phyloP scores from a whole-genome alignment of 2,888 invertebrate genomes.

The Ametastegia equiseti region DNA sequence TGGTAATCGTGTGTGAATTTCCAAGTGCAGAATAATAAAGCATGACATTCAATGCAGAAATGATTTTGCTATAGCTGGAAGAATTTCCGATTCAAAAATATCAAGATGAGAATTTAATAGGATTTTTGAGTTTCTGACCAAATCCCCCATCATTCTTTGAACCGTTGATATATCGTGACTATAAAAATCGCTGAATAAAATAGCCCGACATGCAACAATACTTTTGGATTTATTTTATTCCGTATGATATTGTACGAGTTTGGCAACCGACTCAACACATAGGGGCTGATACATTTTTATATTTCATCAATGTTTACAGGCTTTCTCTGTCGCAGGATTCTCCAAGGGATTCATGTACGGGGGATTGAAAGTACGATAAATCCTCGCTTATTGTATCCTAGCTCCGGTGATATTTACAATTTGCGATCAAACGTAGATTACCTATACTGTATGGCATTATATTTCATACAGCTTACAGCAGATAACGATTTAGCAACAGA shows the following conservation, averaged over 20 bases:
- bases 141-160: too few relatives aligned
- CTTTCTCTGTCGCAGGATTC: not conserved
- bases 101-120: too few relatives aligned
- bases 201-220: not conserved
- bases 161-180: too few relatives aligned
- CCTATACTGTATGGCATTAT: slow-evolving; percentile 3
- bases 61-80: too few relatives aligned
- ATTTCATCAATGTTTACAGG: slow-evolving; percentile 17
- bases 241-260: not conserved
- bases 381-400: slow-evolving; percentile 33
- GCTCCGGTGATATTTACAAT: slow-evolving; percentile 39
- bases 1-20: too few relatives aligned
- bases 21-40: too few relatives aligned
- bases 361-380: slow-evolving; percentile 35
- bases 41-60: too few relatives aligned
- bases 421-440: slow-evolving; percentile 43
- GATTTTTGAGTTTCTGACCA: too few relatives aligned
- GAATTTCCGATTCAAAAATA: too few relatives aligned
- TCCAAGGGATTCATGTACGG: too few relatives aligned
- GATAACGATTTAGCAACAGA: slow-evolving; percentile 25
- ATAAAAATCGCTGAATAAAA: too few relatives aligned
- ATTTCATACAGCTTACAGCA: slow-evolving; percentile 23
- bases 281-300: slow-evolving; percentile 12
- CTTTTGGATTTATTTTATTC: not conserved
- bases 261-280: not conserved